phyloP scores from a whole-genome alignment of 2,888 invertebrate genomes.

The Caenorhabditis angaria region DNA sequence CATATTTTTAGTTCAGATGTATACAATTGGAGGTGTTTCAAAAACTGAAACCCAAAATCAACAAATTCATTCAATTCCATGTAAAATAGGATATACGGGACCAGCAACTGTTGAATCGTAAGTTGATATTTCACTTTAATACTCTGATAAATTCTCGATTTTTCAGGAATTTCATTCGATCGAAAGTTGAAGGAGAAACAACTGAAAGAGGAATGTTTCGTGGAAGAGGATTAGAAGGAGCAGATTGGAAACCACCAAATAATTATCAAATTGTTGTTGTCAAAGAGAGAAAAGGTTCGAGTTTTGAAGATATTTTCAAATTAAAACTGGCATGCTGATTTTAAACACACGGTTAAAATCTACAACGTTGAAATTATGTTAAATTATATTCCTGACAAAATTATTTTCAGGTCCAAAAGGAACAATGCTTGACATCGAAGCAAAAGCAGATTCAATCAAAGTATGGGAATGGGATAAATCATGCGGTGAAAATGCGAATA shows the following conservation, averaged over 20 bases:
- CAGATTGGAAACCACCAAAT: slow-evolving; percentile 25
- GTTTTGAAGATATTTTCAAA: no score
- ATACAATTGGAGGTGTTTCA: slow-evolving; percentile 21
- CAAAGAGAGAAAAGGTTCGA: slow-evolving; percentile 37
- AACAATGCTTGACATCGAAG: slow-evolving; percentile 28
- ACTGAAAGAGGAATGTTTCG: slow-evolving; percentile 35
- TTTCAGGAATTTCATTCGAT: slow-evolving; percentile 28
- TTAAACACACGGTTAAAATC: no score
- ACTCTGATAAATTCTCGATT: neutral
- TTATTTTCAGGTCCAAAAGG: slow-evolving; percentile 28
- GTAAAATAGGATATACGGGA: slow-evolving; percentile 54
- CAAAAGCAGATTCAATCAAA: slow-evolving; percentile 10
- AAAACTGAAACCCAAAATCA: slow-evolving; percentile 17
- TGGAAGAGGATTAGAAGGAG: slow-evolving; percentile 46
- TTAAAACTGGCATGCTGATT: no score
- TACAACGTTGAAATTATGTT: no score
- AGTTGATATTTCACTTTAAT: slow-evolving; percentile 3
- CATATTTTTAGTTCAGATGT: slow-evolving; percentile 10
- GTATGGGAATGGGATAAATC: slow-evolving; percentile 42
- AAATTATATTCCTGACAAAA: neutral
- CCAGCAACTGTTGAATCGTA: slow-evolving; percentile 43
- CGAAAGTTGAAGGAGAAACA: slow-evolving; percentile 23
- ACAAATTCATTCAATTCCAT: slow-evolving; percentile 59
- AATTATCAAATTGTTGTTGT: slow-evolving; percentile 35
- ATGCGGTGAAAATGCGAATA: slow-evolving; percentile 32